Evolutionary conservation across 2,113 vertebrate species (phyloP).

Genomic region (Anthoscopus minutus): DNA sequence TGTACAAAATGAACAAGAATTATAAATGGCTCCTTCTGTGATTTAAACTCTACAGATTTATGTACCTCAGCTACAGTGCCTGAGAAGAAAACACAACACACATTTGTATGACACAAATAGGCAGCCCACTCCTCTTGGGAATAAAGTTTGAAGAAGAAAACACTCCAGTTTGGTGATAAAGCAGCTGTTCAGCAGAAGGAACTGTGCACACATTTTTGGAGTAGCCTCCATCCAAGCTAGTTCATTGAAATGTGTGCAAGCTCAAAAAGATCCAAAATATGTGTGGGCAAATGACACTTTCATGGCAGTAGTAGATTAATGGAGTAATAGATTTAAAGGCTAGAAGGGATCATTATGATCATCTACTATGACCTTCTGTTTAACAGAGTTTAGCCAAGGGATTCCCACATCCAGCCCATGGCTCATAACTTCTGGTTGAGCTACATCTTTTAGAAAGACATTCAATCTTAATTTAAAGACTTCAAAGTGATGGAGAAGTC

Average conservation of each 20-base stretch:
- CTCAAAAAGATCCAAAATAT: background rate
- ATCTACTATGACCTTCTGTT: conserved; percentile 48
- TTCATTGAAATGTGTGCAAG: background rate
- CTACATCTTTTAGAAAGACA: conserved; percentile 11
- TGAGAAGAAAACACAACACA: conserved; percentile 15
- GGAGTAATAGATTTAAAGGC: conserved; percentile 33
- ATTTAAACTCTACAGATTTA: conserved; percentile 39
- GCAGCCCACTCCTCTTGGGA: background rate
- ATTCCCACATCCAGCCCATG: background rate
- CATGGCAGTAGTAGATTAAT: conserved; percentile 29
- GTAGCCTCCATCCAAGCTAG: background rate
- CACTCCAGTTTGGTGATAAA: background rate
- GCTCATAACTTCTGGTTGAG: conserved; percentile 38
- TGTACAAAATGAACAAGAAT: conserved; percentile 62
- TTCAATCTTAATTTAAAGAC: conserved; percentile 45
- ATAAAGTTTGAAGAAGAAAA: background rate
- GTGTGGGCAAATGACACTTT: conserved; percentile 34
- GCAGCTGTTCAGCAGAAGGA: conserved; percentile 51
- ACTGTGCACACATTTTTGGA: background rate
- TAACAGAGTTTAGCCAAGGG: conserved; percentile 50
- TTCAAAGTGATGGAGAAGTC: conserved; percentile 15
- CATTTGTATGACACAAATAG: background rate
- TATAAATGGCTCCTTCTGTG: conserved; percentile 55
- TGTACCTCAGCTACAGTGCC: background rate
- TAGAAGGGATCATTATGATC: conserved; percentile 53